Evolutionary conservation across 2,888 invertebrate species (phyloP).

Genomic region (Euplexia lucipara): DNA sequence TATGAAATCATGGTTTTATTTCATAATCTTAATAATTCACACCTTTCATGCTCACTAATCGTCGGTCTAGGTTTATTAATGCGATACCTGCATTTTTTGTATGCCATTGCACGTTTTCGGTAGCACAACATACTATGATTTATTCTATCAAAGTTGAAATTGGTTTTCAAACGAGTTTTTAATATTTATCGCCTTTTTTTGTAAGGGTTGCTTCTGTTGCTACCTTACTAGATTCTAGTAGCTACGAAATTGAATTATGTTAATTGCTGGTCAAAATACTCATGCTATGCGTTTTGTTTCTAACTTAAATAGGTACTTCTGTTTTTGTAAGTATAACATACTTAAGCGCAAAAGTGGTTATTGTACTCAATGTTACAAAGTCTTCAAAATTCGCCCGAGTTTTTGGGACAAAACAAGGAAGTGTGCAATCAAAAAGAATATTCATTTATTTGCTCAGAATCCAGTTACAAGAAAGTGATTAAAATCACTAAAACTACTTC

Average conservation of each 20-base stretch:
- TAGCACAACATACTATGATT: slow-evolving; percentile 46
- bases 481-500: too few species aligned
- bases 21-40: neutral
- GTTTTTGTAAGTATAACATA: too few species aligned
- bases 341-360: too few species aligned
- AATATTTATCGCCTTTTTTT: slow-evolving; percentile 41
- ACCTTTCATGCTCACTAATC: neutral
- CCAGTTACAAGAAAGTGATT: too few species aligned
- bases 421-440: too few species aligned
- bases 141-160: slow-evolving; percentile 35
- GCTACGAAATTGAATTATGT: neutral
- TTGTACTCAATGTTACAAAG: too few species aligned
- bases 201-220: slow-evolving; percentile 21
- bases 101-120: slow-evolving; percentile 23
- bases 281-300: neutral
- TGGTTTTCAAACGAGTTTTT: slow-evolving; percentile 24
- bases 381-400: too few species aligned
- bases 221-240: slow-evolving; percentile 5
- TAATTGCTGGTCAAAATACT: slow-evolving; percentile 3
- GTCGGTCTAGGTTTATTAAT: slow-evolving; percentile 9
- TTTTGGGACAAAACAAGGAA: too few species aligned
- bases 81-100: slow-evolving; percentile 41
- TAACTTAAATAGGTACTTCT: neutral
- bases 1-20: neutral
- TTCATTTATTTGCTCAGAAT: too few species aligned